Percentiles rank a stretch among this genome's conserved stretches.
Evolutionary conservation across 2,888 invertebrate species (phyloP).

Genomic region (Euspilapteryx auroguttella): DNA sequence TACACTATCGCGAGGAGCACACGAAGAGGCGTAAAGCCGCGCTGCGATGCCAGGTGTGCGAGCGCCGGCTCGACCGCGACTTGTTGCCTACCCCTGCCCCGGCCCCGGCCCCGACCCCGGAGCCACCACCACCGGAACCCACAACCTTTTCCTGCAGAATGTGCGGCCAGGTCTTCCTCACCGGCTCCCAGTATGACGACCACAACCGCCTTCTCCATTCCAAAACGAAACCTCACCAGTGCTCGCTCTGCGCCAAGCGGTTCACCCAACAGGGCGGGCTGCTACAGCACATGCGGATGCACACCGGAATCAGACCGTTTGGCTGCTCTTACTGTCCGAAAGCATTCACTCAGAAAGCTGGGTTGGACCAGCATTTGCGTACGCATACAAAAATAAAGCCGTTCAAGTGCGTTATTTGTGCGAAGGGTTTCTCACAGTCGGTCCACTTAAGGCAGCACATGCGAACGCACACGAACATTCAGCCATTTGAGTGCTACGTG

Average conservation of each 20-base stretch:
- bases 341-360: slow-evolving; percentile 49
- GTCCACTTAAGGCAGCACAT: slow-evolving; percentile 51
- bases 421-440: slow-evolving; percentile 47
- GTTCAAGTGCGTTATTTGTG: slow-evolving; percentile 45
- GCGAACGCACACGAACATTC: slow-evolving; percentile 52
- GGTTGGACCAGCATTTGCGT: slow-evolving; percentile 47
- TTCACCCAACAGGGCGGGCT: slow-evolving; percentile 50
- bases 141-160: slow-evolving; percentile 27
- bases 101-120: slow-evolving; percentile 14
- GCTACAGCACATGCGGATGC: slow-evolving; percentile 52
- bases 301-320: slow-evolving; percentile 42
- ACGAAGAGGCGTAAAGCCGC: slow-evolving; percentile 48
- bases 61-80: slow-evolving; percentile 38
- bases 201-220: slow-evolving; percentile 38
- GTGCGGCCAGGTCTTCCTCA: slow-evolving; percentile 30
- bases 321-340: slow-evolving; percentile 41
- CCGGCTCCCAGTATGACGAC: slow-evolving; percentile 29
- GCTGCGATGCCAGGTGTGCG: slow-evolving; percentile 49
- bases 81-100: slow-evolving; percentile 12
- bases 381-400: slow-evolving; percentile 52
- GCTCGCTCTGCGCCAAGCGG: slow-evolving; percentile 37
- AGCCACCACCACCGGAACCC: slow-evolving; percentile 13
- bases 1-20: slow-evolving; percentile 47
- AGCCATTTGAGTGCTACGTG: slow-evolving; percentile 42
- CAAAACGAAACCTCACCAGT: slow-evolving; percentile 43